These are phyloP conservation scores for Danio jaintianensis DNA, from an alignment of 2,797 vertebrate genomes.

Conservation along the genomic window DNA sequence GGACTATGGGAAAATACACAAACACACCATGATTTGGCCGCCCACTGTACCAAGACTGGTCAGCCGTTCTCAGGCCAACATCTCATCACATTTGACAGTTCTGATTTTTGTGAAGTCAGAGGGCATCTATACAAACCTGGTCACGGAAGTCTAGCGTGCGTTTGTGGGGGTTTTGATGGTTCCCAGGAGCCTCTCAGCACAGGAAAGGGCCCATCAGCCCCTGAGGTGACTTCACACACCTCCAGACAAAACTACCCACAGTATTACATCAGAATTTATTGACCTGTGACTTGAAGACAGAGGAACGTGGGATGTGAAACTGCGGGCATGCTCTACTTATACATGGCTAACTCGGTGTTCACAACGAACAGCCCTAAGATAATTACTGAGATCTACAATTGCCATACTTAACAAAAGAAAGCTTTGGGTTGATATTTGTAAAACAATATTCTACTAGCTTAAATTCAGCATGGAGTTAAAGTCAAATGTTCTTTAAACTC, in stretches of 20 bases:
- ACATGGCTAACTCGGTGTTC: conserved; percentile 10
- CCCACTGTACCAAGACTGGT: conserved; percentile 67
- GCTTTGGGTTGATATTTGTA: neutral
- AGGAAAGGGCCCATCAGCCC: conserved; percentile 71
- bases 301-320: conserved; percentile 61
- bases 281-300: conserved; percentile 65
- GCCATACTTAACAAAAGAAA: neutral
- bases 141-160: conserved; percentile 47
- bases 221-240: conserved; percentile 72
- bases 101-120: conserved; percentile 76
- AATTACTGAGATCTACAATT: conserved; percentile 30
- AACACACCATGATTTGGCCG: conserved; percentile 37
- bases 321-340: conserved; percentile 46
- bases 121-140: conserved; percentile 52
- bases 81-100: conserved; percentile 74
- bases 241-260: conserved; percentile 74
- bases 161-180: conserved; percentile 46
- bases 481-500: neutral
- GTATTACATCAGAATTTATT: conserved; percentile 78
- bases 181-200: conserved; percentile 58
- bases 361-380: conserved; percentile 6
- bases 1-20: conserved; percentile 70
- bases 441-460: neutral
- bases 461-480: neutral
- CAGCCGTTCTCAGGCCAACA: conserved; percentile 48